Conservation (phyloP, 2,113 vertebrate genomes). For the Colinus virginianus region DNA sequence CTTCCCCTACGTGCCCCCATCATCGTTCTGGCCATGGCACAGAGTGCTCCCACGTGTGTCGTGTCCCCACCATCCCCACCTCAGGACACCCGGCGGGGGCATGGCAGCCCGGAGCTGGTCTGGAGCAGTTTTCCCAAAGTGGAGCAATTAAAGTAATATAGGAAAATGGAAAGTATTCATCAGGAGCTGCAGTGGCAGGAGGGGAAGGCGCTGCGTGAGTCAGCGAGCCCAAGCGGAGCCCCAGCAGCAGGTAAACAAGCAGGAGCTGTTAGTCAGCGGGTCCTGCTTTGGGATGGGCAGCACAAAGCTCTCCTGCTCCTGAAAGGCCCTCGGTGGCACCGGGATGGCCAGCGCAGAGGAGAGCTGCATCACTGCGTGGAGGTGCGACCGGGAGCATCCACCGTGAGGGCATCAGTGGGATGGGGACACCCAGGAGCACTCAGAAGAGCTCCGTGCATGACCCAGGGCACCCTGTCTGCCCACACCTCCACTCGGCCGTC, state of each 20-base stretch:
- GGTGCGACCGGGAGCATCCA: fast-evolving
- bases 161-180: conserved; percentile 48
- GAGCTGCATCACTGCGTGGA: neutral
- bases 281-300: neutral
- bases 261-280: neutral
- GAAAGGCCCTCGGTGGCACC: fast-evolving
- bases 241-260: conserved; percentile 12
- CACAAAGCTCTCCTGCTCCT: fast-evolving
- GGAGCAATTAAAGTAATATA: conserved; percentile 44
- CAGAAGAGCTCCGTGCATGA: neutral
- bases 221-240: conserved; percentile 17
- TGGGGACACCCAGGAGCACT: neutral
- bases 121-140: neutral
- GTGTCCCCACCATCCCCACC: neutral
- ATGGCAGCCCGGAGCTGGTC: neutral
- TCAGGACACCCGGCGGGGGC: fast-evolving
- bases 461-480: neutral
- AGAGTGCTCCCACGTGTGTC: fast-evolving
- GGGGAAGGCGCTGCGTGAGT: neutral
- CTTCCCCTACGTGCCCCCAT: neutral
- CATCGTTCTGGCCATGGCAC: fast-evolving
- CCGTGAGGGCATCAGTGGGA: fast-evolving
- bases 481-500: neutral
- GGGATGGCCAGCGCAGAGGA: neutral
- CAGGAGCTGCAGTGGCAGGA: conserved; percentile 4